Base-by-base conservation (phyloP, 2,888 invertebrate species). In the Elegia similella region DNA sequence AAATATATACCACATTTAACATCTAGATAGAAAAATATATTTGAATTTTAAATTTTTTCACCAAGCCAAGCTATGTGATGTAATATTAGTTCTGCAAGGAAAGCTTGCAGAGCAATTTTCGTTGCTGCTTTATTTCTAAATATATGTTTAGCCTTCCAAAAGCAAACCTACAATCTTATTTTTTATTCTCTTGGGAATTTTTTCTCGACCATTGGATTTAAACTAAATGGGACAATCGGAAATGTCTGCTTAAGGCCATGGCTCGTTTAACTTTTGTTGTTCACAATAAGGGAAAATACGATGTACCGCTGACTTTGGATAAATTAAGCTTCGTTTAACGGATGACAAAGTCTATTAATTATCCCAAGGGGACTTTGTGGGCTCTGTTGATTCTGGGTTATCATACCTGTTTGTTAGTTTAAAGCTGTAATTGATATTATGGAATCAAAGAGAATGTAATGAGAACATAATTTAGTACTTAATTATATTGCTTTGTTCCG, bases 301-400 rank as follows among this genome's bases (percentile, higher is more conserved):
- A 38, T 29, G 42, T 42, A 30, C 52, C 17, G 5, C 38, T n/a
- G 29, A 42, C 13, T 38, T 42, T 15, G 23, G 48, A 48, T 48
- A 48, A 48, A 48, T 48, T 32, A 32, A 46, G 15, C 32, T 48
- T 48, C 32, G 15, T 32, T 48, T 13, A 32, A 8, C 15, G 10
- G 46, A 34, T 50, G 50, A 32, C 50, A 50, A 6, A 34, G 50
- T 15, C 16, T 34, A 50, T 50, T 50, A 50, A 34, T 50, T 50
- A 50, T 17, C 34, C 12, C 46, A 46, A 46, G 23, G 23, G 23
- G 63, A 59, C 58, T 46, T 56, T 46, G 43, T 30, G 67, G 71
- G 70, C 67, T 69, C 64, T 78, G 46, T 23, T 46, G 12, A 23
- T 46, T 23, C n/a, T n/a, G 23, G 12, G 23, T 16, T 6, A 46